Evolutionary conservation across 2,113 vertebrate genomes (phyloP).

Genomic region (Cheilinus undulatus): DNA sequence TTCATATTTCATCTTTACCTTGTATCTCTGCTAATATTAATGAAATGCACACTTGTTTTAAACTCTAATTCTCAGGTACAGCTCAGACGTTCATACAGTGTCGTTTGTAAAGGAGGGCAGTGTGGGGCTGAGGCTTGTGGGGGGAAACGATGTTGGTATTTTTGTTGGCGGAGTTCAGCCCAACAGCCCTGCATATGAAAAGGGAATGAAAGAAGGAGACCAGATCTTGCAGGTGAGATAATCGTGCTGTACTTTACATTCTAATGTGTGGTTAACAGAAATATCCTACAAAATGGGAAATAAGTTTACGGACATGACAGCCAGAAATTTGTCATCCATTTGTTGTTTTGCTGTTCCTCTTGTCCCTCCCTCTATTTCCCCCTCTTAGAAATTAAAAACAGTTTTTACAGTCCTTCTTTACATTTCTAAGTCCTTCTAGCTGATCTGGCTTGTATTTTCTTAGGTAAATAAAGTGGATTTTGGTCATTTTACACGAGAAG

Average conservation of each 20-base stretch:
- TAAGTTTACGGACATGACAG: too few relatives aligned
- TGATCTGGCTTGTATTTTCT: background rate
- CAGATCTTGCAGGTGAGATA: conserved; percentile 92
- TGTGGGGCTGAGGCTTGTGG: conserved; percentile 90
- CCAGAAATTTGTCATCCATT: too few relatives aligned
- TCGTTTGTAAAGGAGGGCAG: conserved; percentile 89
- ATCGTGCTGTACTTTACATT: background rate
- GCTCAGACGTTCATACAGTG: conserved; percentile 82
- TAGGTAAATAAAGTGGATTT: conserved; percentile 91
- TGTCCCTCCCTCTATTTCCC: too few relatives aligned
- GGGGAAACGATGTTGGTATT: conserved; percentile 95
- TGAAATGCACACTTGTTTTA: background rate
- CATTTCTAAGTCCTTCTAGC: background rate
- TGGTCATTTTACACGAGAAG: conserved; percentile 91
- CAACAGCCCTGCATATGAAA: conserved; percentile 87
- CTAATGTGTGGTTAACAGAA: too few relatives aligned
- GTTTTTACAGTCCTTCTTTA: too few relatives aligned
- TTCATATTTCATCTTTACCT: background rate
- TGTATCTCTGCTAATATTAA: too few relatives aligned
- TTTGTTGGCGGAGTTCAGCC: conserved; percentile 93
- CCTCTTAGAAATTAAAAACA: too few relatives aligned
- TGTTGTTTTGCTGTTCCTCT: too few relatives aligned
- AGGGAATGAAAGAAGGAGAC: conserved; percentile 92
- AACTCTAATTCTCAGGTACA: conserved; percentile 82
- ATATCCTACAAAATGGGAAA: too few relatives aligned